Percentiles rank a stretch among this genome's conserved stretches.
phyloP scores from a whole-genome alignment of 2,113 vertebrate genomes.

The Suricata suricatta region DNA sequence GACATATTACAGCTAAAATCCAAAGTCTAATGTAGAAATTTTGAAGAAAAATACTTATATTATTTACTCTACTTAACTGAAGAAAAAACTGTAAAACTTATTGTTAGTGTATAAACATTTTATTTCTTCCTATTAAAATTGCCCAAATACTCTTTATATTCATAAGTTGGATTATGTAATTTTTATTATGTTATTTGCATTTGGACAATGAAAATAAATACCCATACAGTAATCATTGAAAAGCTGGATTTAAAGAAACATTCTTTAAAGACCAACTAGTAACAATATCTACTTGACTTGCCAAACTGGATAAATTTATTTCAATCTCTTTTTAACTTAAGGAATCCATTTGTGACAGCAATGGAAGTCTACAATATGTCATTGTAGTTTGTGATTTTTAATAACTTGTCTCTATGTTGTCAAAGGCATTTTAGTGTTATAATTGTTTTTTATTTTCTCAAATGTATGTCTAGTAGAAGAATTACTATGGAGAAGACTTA shows the following conservation, averaged over 20 bases:
- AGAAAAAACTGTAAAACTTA: neutral
- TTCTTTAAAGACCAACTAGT: neutral
- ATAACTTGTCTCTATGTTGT: neutral
- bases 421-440: neutral
- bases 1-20: neutral
- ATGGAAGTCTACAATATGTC: neutral
- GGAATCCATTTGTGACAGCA: neutral
- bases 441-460: neutral
- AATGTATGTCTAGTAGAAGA: neutral
- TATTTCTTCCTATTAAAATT: neutral
- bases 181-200: neutral
- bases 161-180: neutral
- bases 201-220: neutral
- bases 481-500: neutral
- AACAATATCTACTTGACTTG: neutral
- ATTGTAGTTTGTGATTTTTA: neutral
- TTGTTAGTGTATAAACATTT: neutral
- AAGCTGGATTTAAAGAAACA: neutral
- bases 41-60: neutral
- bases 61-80: neutral
- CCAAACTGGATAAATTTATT: neutral
- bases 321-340: neutral
- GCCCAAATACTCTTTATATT: neutral
- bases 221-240: neutral
- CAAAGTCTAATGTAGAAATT: neutral